Evolutionary conservation across 92 coral and sea anemone genomes (phyloP), one percentile per base, ranked within the genome.

Genomic region (Desmophyllum pertusum): DNA sequence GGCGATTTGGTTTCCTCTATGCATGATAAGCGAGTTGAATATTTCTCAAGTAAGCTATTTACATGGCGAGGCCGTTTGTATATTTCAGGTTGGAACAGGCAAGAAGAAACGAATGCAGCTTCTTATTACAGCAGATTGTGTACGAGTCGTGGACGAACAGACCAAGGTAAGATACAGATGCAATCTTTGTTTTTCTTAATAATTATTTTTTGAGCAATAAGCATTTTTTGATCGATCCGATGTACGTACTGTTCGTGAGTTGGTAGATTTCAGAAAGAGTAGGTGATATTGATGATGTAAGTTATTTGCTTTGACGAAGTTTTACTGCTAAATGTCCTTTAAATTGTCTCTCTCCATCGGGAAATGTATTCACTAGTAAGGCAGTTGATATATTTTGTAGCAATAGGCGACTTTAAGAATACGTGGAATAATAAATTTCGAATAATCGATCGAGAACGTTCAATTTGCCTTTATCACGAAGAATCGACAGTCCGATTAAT

Each of bases 141-240:
- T 96, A 15, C 98, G 98, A 46, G 96, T 96, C 13, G 98, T 96
- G 25, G 98, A 96, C 66, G 98, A 96, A 53, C 94, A 96, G 76
- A 96, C 98, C 31, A 96, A 96, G 92, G 98, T 96, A 73, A 67
- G 88, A 67, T n/a, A n/a, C n/a, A 38, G 25, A 38, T 2, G 23
- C 30, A 10, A 23, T 6, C 25, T 25, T 70, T 37, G 46, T 35
- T 81, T 37, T 35, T 33, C 52, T 7, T 45, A 9, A 7, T 52
- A 53, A 43, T 36, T 11, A 48, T 23, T 51, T 46, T 27, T 73
- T 40, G 17, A 62, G 38, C 31, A 35, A 62, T 33, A 79, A 79
- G 35, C 62, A n/a, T 37, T 57, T 14, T 57, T 38, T 7, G 68
- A 43, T 43, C 66, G 70, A 36, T 59, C 67, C 27, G 70, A 37